Evolutionary conservation across 1,140 invertebrate genomes (phyloP).

Genomic region (Venustaconcha ellipsiformis): DNA sequence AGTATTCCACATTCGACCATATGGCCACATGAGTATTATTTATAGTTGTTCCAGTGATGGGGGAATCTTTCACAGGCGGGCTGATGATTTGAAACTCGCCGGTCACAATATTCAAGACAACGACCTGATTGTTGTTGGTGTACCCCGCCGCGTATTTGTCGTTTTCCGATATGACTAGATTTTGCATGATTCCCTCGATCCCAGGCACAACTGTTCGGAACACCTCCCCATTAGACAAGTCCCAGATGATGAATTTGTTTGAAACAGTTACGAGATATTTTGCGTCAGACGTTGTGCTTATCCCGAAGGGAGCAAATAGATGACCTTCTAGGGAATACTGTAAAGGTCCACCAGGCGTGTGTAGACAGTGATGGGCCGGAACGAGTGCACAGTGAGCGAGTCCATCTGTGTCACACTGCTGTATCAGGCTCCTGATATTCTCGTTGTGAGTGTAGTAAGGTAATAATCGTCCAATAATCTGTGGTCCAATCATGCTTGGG

Average conservation of each 20-base stretch:
- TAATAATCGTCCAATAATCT: constrained; percentile 91
- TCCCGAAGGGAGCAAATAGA: constrained; percentile 97
- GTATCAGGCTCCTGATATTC: constrained; percentile 86
- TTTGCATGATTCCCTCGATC: constrained; percentile 93
- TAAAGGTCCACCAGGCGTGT: constrained; percentile 96
- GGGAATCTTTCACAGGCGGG: constrained; percentile 76
- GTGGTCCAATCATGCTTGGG: constrained; percentile 96
- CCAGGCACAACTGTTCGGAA: constrained; percentile 82
- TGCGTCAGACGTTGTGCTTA: constrained; percentile 90
- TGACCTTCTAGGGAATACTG: constrained; percentile 99
- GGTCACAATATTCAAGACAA: constrained; percentile 64
- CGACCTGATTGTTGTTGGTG: constrained; percentile 91
- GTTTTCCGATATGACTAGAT: constrained; percentile 92
- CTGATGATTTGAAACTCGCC: constrained; percentile 81
- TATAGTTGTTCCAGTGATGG: constrained; percentile 54
- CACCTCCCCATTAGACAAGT: constrained; percentile 74
- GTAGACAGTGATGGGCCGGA: constrained; percentile 94
- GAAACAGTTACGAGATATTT: constrained; percentile 96
- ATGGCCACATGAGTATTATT: constrained; percentile 61
- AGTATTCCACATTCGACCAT: constrained; percentile 61
- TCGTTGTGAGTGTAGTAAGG: constrained; percentile 73
- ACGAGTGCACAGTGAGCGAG: constrained; percentile 89
- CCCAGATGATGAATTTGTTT: constrained; percentile 97
- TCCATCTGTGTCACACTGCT: constrained; percentile 87
- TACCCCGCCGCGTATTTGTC: constrained; percentile 96